A percentile compares a stretch with the other conserved stretches of the same genome.
Conservation (phyloP, 2,797 vertebrate species). For the Peromyscus nudipes region DNA sequence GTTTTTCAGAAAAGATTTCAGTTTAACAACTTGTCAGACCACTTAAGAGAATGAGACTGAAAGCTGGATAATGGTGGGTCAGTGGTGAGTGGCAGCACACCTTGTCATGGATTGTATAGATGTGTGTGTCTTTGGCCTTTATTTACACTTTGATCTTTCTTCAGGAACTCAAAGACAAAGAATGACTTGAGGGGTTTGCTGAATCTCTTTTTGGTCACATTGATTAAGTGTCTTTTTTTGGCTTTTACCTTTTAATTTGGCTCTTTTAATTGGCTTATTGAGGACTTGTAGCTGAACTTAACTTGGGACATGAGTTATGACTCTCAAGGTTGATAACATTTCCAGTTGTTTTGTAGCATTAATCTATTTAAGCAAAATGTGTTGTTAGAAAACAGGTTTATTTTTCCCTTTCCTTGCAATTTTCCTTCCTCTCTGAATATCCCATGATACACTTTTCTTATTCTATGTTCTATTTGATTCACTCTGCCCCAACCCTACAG, state of each 20-base stretch:
- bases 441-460: not conserved
- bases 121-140: too few relatives aligned
- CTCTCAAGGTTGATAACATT: not conserved
- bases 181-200: not conserved
- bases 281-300: not conserved
- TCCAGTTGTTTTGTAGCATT: not conserved
- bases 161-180: too few relatives aligned
- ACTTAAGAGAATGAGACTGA: not conserved
- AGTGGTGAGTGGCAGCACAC: not conserved
- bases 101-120: not conserved
- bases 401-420: not conserved
- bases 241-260: not conserved
- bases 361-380: not conserved
- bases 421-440: not conserved
- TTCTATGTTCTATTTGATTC: fast-evolving
- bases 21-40: not conserved
- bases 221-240: not conserved
- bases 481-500: not conserved
- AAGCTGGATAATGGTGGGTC: not conserved
- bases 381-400: not conserved
- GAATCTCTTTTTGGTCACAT: not conserved
- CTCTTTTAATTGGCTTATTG: too few relatives aligned
- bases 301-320: not conserved
- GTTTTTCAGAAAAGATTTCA: not conserved
- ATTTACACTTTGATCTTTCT: not conserved